Conservation (phyloP, 2,888 invertebrate genomes). For the Nomada lathburiana region DNA sequence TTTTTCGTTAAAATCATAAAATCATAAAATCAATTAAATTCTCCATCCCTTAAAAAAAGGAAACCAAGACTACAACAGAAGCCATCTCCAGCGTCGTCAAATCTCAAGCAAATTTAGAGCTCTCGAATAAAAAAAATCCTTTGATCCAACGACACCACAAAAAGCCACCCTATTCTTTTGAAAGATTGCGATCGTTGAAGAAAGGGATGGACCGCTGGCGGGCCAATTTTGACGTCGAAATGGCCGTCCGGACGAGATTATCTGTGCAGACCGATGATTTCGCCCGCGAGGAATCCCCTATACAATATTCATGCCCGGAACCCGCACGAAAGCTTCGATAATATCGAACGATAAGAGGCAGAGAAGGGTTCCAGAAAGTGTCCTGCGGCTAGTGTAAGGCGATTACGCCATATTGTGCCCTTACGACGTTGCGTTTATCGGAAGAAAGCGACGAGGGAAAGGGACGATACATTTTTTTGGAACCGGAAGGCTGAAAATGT, state of each 20-base stretch:
- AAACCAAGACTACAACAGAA: too few relatives aligned
- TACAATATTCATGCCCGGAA: conserved; percentile 13
- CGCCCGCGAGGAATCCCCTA: conserved; percentile 38
- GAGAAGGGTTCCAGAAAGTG: conserved; percentile 50
- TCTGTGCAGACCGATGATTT: conserved; percentile 49
- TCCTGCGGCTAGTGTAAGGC: conserved; percentile 60
- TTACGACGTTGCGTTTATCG: conserved; percentile 46
- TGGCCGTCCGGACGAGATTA: conserved; percentile 60
- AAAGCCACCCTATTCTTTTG: background rate
- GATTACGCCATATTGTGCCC: conserved; percentile 54
- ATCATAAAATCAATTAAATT: too few relatives aligned
- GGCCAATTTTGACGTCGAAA: conserved; percentile 49
- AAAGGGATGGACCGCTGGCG: conserved; percentile 20
- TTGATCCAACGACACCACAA: background rate
- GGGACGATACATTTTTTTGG: conserved; percentile 50
- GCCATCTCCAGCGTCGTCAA: too few relatives aligned
- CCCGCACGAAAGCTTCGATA: conserved; percentile 45
- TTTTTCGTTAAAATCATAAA: background rate
- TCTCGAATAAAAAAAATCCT: background rate
- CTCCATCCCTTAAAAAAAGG: too few relatives aligned
- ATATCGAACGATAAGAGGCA: conserved; percentile 52
- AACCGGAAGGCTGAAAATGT: conserved; percentile 34
- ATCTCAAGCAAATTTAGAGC: background rate
- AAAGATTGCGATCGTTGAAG: conserved; percentile 19
- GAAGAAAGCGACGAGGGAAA: background rate